Evolutionary conservation across 2,113 vertebrate genomes (phyloP).

Genomic region (Nibea albiflora): DNA sequence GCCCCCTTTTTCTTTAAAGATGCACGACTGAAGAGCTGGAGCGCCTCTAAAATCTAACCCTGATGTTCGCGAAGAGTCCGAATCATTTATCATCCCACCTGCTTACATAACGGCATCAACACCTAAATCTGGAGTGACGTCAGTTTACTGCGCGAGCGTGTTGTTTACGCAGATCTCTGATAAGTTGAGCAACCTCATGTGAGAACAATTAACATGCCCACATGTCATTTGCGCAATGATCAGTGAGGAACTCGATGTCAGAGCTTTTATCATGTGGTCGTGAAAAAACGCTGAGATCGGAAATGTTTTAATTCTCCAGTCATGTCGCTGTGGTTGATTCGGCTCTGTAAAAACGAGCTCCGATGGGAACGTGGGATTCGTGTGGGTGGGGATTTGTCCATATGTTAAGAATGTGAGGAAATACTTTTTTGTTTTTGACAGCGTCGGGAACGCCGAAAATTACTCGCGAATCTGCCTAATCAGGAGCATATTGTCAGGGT

Average conservation of each 20-base stretch:
- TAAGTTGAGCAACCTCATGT: constrained; percentile 29
- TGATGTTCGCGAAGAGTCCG: neutral
- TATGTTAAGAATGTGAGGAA: constrained; percentile 54
- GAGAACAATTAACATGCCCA: constrained; percentile 42
- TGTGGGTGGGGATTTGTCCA: constrained; percentile 40
- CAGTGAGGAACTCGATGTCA: constrained; percentile 33
- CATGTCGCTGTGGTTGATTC: constrained; percentile 56
- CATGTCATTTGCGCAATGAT: constrained; percentile 46
- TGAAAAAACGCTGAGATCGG: constrained; percentile 61
- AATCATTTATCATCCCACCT: constrained; percentile 12
- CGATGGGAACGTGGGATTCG: constrained; percentile 28
- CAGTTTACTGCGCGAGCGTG: neutral
- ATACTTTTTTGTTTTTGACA: constrained; percentile 56
- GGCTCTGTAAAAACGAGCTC: constrained; percentile 39
- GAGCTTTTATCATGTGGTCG: constrained; percentile 64
- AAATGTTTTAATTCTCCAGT: constrained; percentile 68
- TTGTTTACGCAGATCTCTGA: constrained; percentile 1
- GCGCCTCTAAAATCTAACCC: neutral
- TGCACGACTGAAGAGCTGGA: neutral
- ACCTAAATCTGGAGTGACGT: neutral
- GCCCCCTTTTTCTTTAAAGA: constrained; percentile 9
- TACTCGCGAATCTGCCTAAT: constrained; percentile 71
- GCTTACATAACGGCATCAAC: neutral
- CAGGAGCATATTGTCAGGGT: constrained; percentile 66
- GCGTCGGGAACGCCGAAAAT: constrained; percentile 37